Evolutionary conservation across 2,113 vertebrate species (phyloP).

Genomic region (Aramus guarauna): DNA sequence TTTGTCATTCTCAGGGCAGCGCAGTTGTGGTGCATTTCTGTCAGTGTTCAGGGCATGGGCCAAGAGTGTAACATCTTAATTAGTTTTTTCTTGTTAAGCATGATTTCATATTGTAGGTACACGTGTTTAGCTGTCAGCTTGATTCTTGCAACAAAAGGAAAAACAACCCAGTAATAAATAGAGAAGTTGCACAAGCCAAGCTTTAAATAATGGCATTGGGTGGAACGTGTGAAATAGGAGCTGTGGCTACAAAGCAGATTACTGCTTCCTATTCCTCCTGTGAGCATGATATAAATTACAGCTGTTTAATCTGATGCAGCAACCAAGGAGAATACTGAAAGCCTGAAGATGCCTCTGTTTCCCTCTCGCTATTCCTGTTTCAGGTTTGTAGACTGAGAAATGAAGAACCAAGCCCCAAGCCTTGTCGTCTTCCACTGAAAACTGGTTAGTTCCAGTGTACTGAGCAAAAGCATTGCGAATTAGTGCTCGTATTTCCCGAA

Average conservation of each 20-base stretch:
- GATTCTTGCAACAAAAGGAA: conserved; percentile 47
- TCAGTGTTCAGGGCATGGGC: neutral
- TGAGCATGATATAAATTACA: neutral
- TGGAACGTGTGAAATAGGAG: neutral
- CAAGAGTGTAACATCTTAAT: neutral
- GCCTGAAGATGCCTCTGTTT: neutral
- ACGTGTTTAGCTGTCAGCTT: conserved; percentile 45
- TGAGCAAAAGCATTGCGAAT: neutral
- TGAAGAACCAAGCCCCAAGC: neutral
- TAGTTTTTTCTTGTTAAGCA: neutral
- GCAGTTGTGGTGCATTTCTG: neutral
- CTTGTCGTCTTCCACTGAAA: neutral
- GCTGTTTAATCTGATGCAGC: neutral
- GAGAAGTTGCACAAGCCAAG: conserved; percentile 32
- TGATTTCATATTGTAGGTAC: conserved; percentile 14
- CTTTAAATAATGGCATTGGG: conserved; percentile 17
- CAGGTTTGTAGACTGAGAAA: neutral
- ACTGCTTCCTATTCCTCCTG: neutral
- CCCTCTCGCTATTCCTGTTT: neutral
- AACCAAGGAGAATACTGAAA: neutral
- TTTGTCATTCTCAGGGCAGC: neutral
- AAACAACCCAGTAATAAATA: conserved; percentile 27
- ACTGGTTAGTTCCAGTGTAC: neutral
- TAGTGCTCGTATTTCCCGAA: neutral
- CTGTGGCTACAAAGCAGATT: neutral